phyloP scores from a whole-genome alignment of 2,797 vertebrate species.

The Zonotrichia albicollis region DNA sequence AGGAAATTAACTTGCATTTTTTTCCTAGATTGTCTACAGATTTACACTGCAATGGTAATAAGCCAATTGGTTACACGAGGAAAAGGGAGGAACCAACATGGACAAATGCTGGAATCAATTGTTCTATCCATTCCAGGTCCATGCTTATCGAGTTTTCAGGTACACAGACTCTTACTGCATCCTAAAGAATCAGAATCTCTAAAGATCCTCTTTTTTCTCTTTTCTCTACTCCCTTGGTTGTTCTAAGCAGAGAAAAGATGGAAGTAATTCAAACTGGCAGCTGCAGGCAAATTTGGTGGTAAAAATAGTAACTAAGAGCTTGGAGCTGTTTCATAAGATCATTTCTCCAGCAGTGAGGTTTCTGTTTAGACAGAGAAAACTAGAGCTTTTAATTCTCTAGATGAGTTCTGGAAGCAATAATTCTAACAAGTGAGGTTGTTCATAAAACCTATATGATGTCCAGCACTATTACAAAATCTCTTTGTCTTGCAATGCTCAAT shows the following conservation, averaged over 20 bases:
- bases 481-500: not conserved
- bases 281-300: conserved; percentile 71
- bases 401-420: conserved; percentile 61
- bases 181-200: not conserved
- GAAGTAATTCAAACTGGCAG: conserved; percentile 78
- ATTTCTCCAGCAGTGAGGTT: conserved; percentile 67
- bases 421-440: conserved; percentile 64
- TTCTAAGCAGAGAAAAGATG: conserved; percentile 65
- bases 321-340: conserved; percentile 68
- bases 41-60: not conserved
- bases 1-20: not conserved
- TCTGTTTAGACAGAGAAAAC: conserved; percentile 65
- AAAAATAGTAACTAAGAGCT: conserved; percentile 78
- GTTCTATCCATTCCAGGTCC: not conserved
- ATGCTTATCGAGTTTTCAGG: not conserved
- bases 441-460: conserved; percentile 1
- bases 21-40: not conserved
- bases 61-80: not conserved
- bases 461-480: not conserved
- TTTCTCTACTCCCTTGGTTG: conserved; percentile 2
- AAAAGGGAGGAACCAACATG: not conserved
- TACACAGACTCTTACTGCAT: not conserved
- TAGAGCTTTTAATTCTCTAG: conserved; percentile 54
- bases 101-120: not conserved
- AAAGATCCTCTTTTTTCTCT: not conserved